These are phyloP conservation scores for Gallinago jamesoni DNA, from an alignment of 2,113 vertebrate species.

Conservation along the genomic window DNA sequence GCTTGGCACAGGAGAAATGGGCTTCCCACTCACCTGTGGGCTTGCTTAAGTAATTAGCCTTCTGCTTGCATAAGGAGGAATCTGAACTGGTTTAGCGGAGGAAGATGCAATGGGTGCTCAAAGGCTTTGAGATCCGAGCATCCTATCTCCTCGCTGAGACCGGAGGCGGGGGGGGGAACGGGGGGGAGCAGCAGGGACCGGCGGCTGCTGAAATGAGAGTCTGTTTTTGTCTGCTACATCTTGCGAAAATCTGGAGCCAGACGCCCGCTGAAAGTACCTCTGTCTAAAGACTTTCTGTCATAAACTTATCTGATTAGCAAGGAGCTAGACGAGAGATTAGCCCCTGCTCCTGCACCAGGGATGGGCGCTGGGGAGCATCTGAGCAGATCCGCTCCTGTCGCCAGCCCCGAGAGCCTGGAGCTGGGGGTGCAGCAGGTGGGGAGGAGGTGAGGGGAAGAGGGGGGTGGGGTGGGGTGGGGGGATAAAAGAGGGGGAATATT, in stretches of 20 bases:
- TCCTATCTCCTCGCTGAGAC: not conserved
- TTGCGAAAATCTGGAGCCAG: slow-evolving; percentile 42
- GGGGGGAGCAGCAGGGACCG: not conserved
- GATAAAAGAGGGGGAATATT: not conserved
- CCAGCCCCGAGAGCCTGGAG: not conserved
- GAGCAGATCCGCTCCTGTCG: not conserved
- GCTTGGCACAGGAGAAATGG: slow-evolving; percentile 79
- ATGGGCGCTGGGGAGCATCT: not conserved
- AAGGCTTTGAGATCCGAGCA: not conserved
- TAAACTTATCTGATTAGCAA: slow-evolving; percentile 64
- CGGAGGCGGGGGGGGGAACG: not conserved
- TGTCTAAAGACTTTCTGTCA: slow-evolving; percentile 57
- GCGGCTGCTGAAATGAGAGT: not conserved
- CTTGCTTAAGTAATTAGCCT: slow-evolving; percentile 43
- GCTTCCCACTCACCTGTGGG: slow-evolving; percentile 72
- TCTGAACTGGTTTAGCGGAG: not conserved
- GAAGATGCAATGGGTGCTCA: not conserved
- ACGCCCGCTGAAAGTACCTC: slow-evolving; percentile 24
- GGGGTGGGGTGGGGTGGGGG: not conserved
- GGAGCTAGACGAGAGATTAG: slow-evolving; percentile 42
- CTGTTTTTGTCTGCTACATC: slow-evolving; percentile 3
- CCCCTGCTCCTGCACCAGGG: slow-evolving; percentile 1
- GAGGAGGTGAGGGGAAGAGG: not conserved
- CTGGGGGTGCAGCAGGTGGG: not conserved
- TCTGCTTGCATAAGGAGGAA: slow-evolving; percentile 68